Base-by-base conservation (phyloP, 2,888 invertebrate species). In the Acrobasis consociella region DNA sequence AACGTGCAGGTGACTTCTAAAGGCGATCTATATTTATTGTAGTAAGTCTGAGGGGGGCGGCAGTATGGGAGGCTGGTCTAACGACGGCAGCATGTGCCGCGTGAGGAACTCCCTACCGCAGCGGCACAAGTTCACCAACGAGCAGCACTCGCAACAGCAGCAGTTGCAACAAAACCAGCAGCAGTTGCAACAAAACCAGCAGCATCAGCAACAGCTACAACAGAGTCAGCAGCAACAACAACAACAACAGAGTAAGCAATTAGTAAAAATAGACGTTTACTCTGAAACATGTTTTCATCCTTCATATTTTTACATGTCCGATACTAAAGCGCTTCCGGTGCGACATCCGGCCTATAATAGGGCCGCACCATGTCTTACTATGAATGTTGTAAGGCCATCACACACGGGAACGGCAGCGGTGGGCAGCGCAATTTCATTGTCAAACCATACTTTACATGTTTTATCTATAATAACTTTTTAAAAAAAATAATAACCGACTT, bases 41-140 rank as follows among this genome's bases (percentile, higher is more conserved):
- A 92, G 91, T 67, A 91, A 92, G 76, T 91, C 92, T 0, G 92
- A 91, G 67, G 89, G 89, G 58, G 90, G 88, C 3, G 90, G 89
- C 50, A 89, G 90, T 67, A 72, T 86, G 74, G 89, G 89, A 8
- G 91, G 86, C 0, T 91, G 91, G 91, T 91, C 91, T 0, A 87
- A 86, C 67, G 91, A 92, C 13, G 90, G 87, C 64, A 91, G 91
- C 73, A 79, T 90, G 68, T 90, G 90, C 66, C 88, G 91, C 16
- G 91, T 91, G 10, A 85, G 90, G 49, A 92, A 92, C 75, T 75
- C 89, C 0, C 67, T 92, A 66, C 88, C 90, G 61, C 89, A 85
- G 61, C 80, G 91, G 5, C 88, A 87, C 73, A 92, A 92, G 81
- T 87, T 89, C 73, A 91, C 91, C 65, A 92, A 92, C 71, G 90